A percentile compares a stretch with the other conserved stretches of the same genome.
Conservation (phyloP, 1,140 invertebrate genomes). For the Paraescarpia echinospica region DNA sequence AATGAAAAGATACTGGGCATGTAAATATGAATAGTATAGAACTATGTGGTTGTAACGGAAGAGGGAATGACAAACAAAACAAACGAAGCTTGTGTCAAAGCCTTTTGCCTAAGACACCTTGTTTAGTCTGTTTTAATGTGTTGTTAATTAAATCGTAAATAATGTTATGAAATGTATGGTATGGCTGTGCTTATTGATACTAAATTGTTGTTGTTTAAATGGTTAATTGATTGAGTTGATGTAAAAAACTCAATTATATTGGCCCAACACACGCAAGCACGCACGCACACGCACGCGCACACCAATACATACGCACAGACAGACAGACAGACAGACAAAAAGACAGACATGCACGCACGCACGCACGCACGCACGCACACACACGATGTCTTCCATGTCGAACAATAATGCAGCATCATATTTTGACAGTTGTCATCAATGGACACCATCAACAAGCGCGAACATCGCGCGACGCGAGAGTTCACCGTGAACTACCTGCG, state of each 20-base stretch:
- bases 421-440: not conserved
- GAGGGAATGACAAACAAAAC: not conserved
- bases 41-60: not conserved
- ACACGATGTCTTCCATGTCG: not conserved
- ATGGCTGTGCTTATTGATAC: not conserved
- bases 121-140: not conserved
- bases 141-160: not conserved
- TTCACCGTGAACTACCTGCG: slow-evolving; percentile 32
- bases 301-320: too few species aligned
- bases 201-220: not conserved
- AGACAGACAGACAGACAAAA: too few species aligned
- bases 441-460: not conserved
- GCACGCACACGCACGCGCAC: not conserved
- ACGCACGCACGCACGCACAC: not conserved
- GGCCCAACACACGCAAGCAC: not conserved
- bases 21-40: not conserved
- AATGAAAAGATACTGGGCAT: not conserved
- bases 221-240: not conserved
- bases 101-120: too few species aligned
- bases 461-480: slow-evolving; percentile 17
- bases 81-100: not conserved
- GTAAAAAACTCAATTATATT: not conserved
- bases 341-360: not conserved
- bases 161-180: not conserved
- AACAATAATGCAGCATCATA: not conserved